Base-by-base conservation (phyloP, 2,888 invertebrate genomes). In the Branchellion lobata region DNA sequence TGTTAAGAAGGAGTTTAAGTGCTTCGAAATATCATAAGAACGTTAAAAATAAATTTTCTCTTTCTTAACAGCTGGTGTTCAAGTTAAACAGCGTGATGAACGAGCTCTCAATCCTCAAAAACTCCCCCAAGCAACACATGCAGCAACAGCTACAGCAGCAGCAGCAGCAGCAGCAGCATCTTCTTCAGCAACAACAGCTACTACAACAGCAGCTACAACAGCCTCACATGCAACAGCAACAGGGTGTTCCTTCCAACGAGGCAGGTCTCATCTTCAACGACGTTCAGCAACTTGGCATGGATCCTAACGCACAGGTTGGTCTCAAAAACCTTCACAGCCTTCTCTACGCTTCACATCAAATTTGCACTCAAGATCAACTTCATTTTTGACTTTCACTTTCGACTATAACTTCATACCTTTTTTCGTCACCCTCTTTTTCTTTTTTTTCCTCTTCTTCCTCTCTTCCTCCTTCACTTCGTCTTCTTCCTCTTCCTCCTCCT, bases 401-500 rank as follows among this genome's bases (percentile, higher is more conserved):
- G 14, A 11, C 68, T 68, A 21, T 8, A 14, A n/a, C 68, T 14
- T 8, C 68, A 8, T 68, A 18, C 27, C 68, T 21, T 24, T 27
- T 68, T 68, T 24, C 27, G 14, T 14, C 24, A 14, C 14, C 68
- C 68, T 68, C 68, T 24, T 68, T 24, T 24, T 8, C 68, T 14
- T 11, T 68, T 24, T 68, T 24, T 68, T 11, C 27, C 68, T 68
- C 68, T 68, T 27, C 24, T 24, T 14, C 68, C 24, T 8, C 68
- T 68, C 27, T 24, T n/a, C n/a, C n/a, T n/a, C n/a, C n/a, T n/a
- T n/a, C n/a, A n/a, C n/a, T n/a, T n/a, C n/a, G n/a, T n/a, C n/a
- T n/a, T n/a, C n/a, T n/a, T 68, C 27, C 68, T 68, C 68, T 24
- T 18, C 27, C 27, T 68, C 27, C 68, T 68, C 68, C 27, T 24